Base-by-base conservation (phyloP, 2,888 invertebrate species). In the Ctenicera cuprea region DNA sequence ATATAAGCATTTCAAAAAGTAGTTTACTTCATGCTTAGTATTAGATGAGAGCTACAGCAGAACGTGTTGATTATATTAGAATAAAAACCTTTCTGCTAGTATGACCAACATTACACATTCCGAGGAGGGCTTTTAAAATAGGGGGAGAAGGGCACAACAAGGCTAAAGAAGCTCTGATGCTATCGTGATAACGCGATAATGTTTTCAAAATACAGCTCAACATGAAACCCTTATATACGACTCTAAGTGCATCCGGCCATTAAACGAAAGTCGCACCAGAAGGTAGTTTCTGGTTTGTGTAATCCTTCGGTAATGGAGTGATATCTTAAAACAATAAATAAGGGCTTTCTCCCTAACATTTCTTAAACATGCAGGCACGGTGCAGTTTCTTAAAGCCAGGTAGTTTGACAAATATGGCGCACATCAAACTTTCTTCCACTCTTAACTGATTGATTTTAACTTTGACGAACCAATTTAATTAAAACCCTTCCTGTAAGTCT, bases 241-340 rank as follows among this genome's bases (percentile, higher is more conserved):
- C 12, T 52, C 26, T 74, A 76, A 76, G 72, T 69, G 72, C 72
- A 72, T 76, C 70, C 66, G 74, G 63, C 72, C 70, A 74, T 76
- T 76, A 76, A 71, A 65, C 33, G 48, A 57, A 63, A 70, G 38
- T 48, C 54, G 63, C 62, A 22, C 66, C 62, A 54, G 43, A 62
- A 71, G 75, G 70, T 75, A 45, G 68, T 75, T 72, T 65, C 65
- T 65, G 66, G 45, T 54, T 59, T 63, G 65, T 69, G 68, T 66
- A 72, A 69, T 69, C 62, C 62, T 67, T 59, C 63, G 30, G 54
- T 73, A 65, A 59, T 67, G 73, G 70, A 67, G 63, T 52, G 50
- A 16, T 16, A 37, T 62, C 72, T 75, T 65, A 69, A 72, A 75
- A 69, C 37, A 59, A 67, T 48, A 71, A 59, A 66, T 59, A 74